Evolutionary conservation across 2,113 vertebrate genomes (phyloP), one percentile per base, ranked within the genome.

Genomic region (Pica pica): DNA sequence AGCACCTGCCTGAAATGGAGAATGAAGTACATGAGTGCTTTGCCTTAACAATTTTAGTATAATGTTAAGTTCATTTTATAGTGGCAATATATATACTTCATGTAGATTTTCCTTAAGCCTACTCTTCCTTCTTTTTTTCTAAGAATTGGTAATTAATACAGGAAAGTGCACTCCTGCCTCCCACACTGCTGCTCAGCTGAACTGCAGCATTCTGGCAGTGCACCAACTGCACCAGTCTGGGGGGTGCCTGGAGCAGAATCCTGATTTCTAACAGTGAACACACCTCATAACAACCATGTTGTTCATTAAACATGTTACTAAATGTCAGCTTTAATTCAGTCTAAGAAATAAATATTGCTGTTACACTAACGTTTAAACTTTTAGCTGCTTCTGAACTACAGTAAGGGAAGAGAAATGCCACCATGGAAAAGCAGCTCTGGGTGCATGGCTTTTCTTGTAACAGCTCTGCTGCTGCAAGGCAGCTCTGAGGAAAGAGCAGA

Each of bases 71-170:
- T 60, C 28, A 37, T 26, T 71, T 75, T 63, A 33, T 5, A 52
- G 67, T 35, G 35, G 23, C 26, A 84, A 2, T 11, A 70, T 46
- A 31, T 50, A 30, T 49, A 10, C 12, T 65, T 91, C 50, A 26
- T 22, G 22, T 0, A 37, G 27, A 50, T 31, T 47, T 85, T 49
- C 17, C 35, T 69, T 63, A 57, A 74, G 35, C 27, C 39, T 78
- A 0, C 1, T 2, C 41, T 31, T 7, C 4, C 16, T 50, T 2
- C 2, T n/a, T 39, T 50, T 27, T 42, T 33, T 7, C n/a, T 13
- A 65, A 73, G 30, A 73, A 44, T 37, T 24, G 16, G 4, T 65
- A 46, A 50, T 39, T 23, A 60, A 12, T 21, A 59, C 0, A 27
- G 47, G 4, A 12, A 60, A n/a, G 46, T 57, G 50, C 49, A 73